Base-by-base conservation (phyloP, 2,888 invertebrate species). In the Sphecodes monilicornis region DNA sequence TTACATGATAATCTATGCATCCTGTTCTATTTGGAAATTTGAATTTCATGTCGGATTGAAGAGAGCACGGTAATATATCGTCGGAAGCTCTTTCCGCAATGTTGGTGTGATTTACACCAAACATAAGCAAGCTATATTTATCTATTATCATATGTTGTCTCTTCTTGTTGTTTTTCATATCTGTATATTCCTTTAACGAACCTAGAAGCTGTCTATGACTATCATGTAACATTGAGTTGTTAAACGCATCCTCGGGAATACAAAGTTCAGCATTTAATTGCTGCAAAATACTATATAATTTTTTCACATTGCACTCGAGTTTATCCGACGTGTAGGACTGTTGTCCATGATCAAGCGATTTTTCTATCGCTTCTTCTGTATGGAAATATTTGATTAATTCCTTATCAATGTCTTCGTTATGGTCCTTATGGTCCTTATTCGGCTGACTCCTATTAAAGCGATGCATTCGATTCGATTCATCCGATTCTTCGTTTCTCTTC, bases 251-350 rank as follows among this genome's bases (percentile, higher is more conserved):
- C 0, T 89, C 85, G 1, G 93, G 90, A 26, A 92, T 86, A 39
- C 82, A 41, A 4, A 94, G 85, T 69, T 93, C 86, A 0, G 91
- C 92, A 89, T 91, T 86, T 1, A 95, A 74, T 11, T 76, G 43
- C 78, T 95, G 91, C 29, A 95, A 93, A 75, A 94, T 92, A 54
- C 93, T 90, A 85, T 95, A 95, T 39, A 96, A 91, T 69, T 94
- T 94, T 81, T 94, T 94, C 39, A 96, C 91, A 2, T 95, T 94
- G 68, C 91, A 91, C 41, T 93, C 90, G n/a, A 96, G 92, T 85
- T 95, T 93, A 13, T 93, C 88, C 1, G 90, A 73, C 1, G 91
- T 90, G 77, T 93, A 93, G 18, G 94, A 95, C 94, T 94, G 29
- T 93, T 93, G 1, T 90, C 94, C 89, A 71, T 95, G 93, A n/a